Evolutionary conservation across 2,888 invertebrate genomes (phyloP), one percentile per base, ranked within the genome.

Genomic region (Phragmatobia fuliginosa): DNA sequence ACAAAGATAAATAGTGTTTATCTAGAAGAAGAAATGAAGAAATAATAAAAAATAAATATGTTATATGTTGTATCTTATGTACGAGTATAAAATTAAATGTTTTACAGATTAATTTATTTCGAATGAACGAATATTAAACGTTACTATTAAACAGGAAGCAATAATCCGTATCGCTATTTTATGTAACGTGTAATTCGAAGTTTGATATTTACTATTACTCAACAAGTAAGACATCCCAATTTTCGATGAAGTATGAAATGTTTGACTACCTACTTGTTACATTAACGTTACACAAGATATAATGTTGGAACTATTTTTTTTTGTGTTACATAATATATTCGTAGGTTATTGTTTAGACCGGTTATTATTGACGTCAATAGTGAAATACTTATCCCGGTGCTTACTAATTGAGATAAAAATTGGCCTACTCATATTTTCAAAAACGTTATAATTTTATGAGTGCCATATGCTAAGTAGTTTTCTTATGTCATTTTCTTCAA

Each of bases 271-370:
- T 64, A 68, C 64, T 32, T 60, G 25, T 49, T 61, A 80, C 71
- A 70, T 67, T 65, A 70, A 72, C 32, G 31, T 79, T 72, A 66
- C 68, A 64, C 33, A 80, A 81, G 61, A 66, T 25, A 36, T n/a
- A 68, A 45, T 16, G 36, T 60, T 72, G 63, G 71, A 70, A 66
- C 64, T 49, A n/a, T 0, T 52, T 33, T 56, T n/a, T 52, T 64
- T 52, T 25, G 18, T 33, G 36, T 64, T 64, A 56, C 36, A 25
- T 64, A 64, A 64, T 25, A 52, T 25, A 1, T 52, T 18, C 5
- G 33, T 56, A 49, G n/a, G n/a, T n/a, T n/a, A n/a, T n/a, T n/a
- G n/a, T n/a, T n/a, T n/a, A n/a, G n/a, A n/a, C n/a, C n/a, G n/a
- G n/a, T 36, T 64, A 32, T 45, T 45, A 41, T 62, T 18, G 11